phyloP scores from a whole-genome alignment of 2,888 invertebrate species.

The Cheilosia variabilis region DNA sequence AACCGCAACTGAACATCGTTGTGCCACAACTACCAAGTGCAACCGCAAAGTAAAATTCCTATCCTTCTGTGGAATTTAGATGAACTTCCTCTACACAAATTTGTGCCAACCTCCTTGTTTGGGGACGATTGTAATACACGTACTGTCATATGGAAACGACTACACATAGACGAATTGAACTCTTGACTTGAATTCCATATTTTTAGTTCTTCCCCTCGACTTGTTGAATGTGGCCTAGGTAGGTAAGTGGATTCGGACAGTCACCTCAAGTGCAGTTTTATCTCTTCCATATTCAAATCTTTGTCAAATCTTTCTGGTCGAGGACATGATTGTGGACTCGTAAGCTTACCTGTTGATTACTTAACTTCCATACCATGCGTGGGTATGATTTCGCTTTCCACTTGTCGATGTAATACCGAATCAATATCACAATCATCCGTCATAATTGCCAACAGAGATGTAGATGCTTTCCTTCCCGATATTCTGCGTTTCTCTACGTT shows the following conservation, averaged over 20 bases:
- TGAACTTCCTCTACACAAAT: conserved; percentile 62
- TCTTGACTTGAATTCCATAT: conserved; percentile 62
- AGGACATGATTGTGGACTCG: background rate
- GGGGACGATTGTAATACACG: background rate
- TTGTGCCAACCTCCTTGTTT: conserved; percentile 31
- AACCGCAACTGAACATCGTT: too few relatives aligned
- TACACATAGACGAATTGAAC: conserved; percentile 49
- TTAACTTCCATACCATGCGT: background rate
- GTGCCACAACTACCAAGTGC: conserved; percentile 1
- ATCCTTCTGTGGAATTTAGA: conserved; percentile 62
- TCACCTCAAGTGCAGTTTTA: background rate
- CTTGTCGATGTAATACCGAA: background rate
- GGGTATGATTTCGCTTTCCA: background rate
- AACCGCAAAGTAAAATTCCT: conserved; percentile 36
- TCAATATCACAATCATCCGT: conserved; percentile 18
- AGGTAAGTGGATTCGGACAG: background rate
- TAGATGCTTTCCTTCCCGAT: background rate
- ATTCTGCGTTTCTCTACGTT: conserved; percentile 2
- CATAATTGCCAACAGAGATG: conserved; percentile 12
- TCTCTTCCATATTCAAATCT: background rate
- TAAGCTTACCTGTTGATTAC: background rate
- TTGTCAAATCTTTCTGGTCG: too few relatives aligned
- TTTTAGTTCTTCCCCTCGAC: conserved; percentile 24
- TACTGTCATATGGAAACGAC: conserved; percentile 24
- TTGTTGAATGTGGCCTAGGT: conserved; percentile 33